phyloP scores from a whole-genome alignment of 1,140 invertebrate genomes.

The Cydia pomonella region DNA sequence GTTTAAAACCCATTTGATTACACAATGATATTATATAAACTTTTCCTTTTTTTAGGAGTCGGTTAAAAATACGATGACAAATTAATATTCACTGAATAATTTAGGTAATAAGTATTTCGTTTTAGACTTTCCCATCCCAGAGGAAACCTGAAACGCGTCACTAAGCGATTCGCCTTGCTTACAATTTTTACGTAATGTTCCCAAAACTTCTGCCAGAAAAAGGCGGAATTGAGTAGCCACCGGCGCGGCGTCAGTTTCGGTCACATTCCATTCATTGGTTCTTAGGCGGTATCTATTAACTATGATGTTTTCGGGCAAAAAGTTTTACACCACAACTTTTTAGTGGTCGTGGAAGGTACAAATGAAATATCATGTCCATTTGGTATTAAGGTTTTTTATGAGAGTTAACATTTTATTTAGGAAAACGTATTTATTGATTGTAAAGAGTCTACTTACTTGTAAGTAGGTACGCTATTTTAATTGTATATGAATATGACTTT shows the following conservation, averaged over 20 bases:
- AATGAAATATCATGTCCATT: not conserved
- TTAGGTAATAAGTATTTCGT: slow-evolving; percentile 43
- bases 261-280: slow-evolving; percentile 59
- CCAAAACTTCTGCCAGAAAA: slow-evolving; percentile 59
- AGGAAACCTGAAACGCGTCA: slow-evolving; percentile 60
- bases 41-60: not conserved
- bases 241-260: slow-evolving; percentile 44
- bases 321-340: not conserved
- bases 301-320: not conserved
- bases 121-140: slow-evolving; percentile 60
- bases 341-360: not conserved
- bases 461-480: too few relatives aligned
- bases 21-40: not conserved
- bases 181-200: slow-evolving; percentile 50
- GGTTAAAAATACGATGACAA: not conserved
- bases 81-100: not conserved
- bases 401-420: too few relatives aligned
- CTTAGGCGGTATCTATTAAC: slow-evolving; percentile 38
- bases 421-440: too few relatives aligned
- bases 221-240: slow-evolving; percentile 41
- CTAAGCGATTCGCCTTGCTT: slow-evolving; percentile 64
- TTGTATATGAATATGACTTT: not conserved
- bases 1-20: slow-evolving; percentile 8
- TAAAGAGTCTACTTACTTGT: too few relatives aligned
- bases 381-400: too few relatives aligned